Base-by-base conservation (phyloP, 1,140 invertebrate species). In the Lucilia cuprina region DNA sequence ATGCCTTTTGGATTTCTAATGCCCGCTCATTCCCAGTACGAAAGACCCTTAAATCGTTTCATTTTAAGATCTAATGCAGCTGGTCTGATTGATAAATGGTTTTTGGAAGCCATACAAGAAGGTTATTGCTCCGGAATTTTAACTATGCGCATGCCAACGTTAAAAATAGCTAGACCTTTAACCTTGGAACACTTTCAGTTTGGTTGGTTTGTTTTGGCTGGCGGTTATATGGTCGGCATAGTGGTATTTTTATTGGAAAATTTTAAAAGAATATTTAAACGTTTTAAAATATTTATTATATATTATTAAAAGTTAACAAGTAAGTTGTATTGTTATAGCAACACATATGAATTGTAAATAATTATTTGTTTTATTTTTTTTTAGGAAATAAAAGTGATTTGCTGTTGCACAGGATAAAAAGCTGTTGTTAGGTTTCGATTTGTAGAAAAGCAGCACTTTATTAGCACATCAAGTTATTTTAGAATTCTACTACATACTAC, bases 141-240 rank as follows among this genome's bases (percentile, higher is more conserved):
- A 35, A 78, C 12, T 25, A 17, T 85, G 35, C 74, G 49, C 7
- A 70, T n/a, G 3, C 49, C 82, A 5, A n/a, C n/a, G 4, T 21
- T 83, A 0, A 19, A 35, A n/a, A 50, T 77, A 4, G 21, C 65
- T 19, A 74, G 50, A 2, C 84, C 84, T 41, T 49, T 85, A 14
- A 70, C 41, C 25, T 35, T 65, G 74, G 74, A 82, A 34, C 83
- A 85, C 49, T 85, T 85, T 84, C 85, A 85, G 70, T 85, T 85
- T 30, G 85, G 83, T 9, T 85, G 84, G 84, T 50, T 83, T 75
- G 83, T 83, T 17, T 82, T 83, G 82, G 55, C 30, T 21, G 77
- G 60, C 0, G 84, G 84, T 21, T 74, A 82, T 14, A 17, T 82
- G 34, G n/a, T 70, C 5, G 77, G 82, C 14, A n/a, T 82, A 3